Evolutionary conservation across 2,888 invertebrate species (phyloP).

Genomic region (Venusia cambrica): DNA sequence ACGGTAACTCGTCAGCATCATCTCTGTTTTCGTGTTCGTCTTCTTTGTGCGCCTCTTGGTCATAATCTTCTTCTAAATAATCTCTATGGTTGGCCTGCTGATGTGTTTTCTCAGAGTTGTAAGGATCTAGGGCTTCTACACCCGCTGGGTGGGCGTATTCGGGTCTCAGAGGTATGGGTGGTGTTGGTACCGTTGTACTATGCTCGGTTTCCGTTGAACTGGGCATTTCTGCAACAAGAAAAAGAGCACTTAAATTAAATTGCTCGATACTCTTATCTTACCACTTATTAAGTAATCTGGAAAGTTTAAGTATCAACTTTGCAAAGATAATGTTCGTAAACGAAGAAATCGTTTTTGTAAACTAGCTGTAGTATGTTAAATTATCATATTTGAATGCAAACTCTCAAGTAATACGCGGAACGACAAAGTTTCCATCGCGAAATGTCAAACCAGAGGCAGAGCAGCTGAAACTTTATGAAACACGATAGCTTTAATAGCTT

Average conservation of each 20-base stretch:
- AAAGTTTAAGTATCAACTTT: too few relatives aligned
- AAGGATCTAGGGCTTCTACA: constrained; percentile 72
- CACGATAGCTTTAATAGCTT: constrained; percentile 45
- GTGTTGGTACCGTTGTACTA: constrained; percentile 54
- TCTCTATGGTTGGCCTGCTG: constrained; percentile 62
- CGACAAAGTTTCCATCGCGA: constrained; percentile 16
- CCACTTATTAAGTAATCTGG: too few relatives aligned
- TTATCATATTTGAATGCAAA: constrained; percentile 6
- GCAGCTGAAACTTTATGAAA: constrained; percentile 38
- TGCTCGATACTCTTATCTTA: too few relatives aligned
- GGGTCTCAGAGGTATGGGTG: constrained; percentile 64
- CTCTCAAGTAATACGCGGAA: constrained; percentile 7
- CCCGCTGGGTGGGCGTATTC: constrained; percentile 75
- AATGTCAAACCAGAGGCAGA: constrained; percentile 20
- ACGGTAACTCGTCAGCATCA: constrained; percentile 72
- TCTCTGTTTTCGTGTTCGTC: constrained; percentile 72
- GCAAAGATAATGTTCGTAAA: too few relatives aligned
- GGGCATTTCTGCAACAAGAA: constrained; percentile 62
- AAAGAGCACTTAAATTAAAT: too few relatives aligned
- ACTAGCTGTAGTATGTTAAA: constrained; percentile 3
- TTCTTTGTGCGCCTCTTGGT: constrained; percentile 68
- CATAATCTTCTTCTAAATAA: constrained; percentile 75
- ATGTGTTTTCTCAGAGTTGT: constrained; percentile 69
- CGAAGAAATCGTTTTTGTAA: too few relatives aligned
- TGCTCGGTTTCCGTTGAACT: constrained; percentile 61